Percentiles rank a stretch among this genome's conserved stretches.
phyloP scores from a whole-genome alignment of 2,797 vertebrate genomes.

The Cirrhinus mrigala region DNA sequence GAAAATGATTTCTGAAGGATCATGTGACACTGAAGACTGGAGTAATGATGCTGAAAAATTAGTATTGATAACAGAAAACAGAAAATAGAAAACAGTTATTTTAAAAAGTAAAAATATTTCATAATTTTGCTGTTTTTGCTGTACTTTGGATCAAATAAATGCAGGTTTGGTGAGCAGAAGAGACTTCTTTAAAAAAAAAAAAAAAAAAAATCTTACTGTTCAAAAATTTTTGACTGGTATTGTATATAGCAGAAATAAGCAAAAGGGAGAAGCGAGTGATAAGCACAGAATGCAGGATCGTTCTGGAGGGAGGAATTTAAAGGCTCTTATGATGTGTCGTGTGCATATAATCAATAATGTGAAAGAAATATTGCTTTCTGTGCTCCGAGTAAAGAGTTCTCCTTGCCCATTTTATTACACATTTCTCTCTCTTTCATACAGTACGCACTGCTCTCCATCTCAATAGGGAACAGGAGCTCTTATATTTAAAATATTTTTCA shows the following conservation, averaged over 20 bases:
- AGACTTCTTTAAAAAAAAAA: too few species aligned
- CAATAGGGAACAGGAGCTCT: conserved; percentile 63
- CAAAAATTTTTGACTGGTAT: too few species aligned
- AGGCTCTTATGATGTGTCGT: neutral
- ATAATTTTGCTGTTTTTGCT: too few species aligned
- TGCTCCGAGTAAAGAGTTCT: conserved; percentile 24
- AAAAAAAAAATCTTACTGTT: too few species aligned
- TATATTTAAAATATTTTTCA: conserved; percentile 76
- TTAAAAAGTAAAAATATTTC: too few species aligned
- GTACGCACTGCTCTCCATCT: conserved; percentile 60
- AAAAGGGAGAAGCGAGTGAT: neutral
- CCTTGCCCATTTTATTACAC: conserved; percentile 17
- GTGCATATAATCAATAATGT: conserved; percentile 1
- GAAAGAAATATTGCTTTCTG: conserved; percentile 28
- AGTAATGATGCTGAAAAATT: too few species aligned
- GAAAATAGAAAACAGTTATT: too few species aligned
- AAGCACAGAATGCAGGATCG: neutral
- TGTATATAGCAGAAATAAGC: neutral
- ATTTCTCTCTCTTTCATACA: conserved; percentile 58
- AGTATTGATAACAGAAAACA: too few species aligned
- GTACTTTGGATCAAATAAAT: too few species aligned
- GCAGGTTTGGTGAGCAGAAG: too few species aligned
- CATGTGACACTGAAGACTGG: too few species aligned
- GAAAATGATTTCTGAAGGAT: too few species aligned
- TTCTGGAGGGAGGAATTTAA: neutral